Evolutionary conservation across 1,140 invertebrate genomes (phyloP).

Genomic region (Anthonomus grandis): DNA sequence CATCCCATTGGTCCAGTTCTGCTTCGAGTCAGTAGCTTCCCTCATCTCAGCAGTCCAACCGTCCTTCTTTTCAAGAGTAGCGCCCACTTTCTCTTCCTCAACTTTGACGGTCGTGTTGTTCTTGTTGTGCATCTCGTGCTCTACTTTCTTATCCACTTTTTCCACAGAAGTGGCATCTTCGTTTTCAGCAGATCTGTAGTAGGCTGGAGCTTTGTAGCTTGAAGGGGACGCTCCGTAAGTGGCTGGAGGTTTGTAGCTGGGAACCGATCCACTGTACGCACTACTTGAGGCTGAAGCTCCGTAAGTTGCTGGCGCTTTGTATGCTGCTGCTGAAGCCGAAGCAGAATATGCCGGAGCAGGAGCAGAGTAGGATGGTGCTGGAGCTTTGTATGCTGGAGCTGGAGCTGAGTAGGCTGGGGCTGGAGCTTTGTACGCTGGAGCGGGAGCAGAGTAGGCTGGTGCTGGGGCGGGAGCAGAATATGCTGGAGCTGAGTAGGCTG

Average conservation of each 20-base stretch:
- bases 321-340: slow-evolving; percentile 7
- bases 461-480: slow-evolving; percentile 24
- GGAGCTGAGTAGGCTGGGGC: slow-evolving; percentile 14
- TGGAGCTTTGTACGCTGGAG: slow-evolving; percentile 23
- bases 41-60: slow-evolving; percentile 10
- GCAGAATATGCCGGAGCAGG: slow-evolving; percentile 28
- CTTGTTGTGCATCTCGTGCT: too few relatives aligned
- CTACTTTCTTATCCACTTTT: neutral
- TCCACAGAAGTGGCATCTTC: neutral
- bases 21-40: neutral
- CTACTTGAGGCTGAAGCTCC: slow-evolving; percentile 15
- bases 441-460: slow-evolving; percentile 13
- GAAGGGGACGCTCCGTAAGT: slow-evolving; percentile 22
- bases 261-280: slow-evolving; percentile 4
- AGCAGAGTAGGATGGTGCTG: slow-evolving; percentile 20
- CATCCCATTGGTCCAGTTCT: neutral
- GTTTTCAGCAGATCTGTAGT: slow-evolving; percentile 26
- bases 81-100: slow-evolving; percentile 16
- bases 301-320: slow-evolving; percentile 25
- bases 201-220: slow-evolving; percentile 3
- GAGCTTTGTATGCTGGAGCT: slow-evolving; percentile 18
- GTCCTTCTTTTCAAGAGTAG: neutral
- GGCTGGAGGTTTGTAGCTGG: slow-evolving; percentile 16
- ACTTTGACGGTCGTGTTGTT: slow-evolving; percentile 1
- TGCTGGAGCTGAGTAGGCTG: slow-evolving; percentile 18